Base-by-base conservation (phyloP, 2,113 vertebrate genomes). In the Prunella himalayana region DNA sequence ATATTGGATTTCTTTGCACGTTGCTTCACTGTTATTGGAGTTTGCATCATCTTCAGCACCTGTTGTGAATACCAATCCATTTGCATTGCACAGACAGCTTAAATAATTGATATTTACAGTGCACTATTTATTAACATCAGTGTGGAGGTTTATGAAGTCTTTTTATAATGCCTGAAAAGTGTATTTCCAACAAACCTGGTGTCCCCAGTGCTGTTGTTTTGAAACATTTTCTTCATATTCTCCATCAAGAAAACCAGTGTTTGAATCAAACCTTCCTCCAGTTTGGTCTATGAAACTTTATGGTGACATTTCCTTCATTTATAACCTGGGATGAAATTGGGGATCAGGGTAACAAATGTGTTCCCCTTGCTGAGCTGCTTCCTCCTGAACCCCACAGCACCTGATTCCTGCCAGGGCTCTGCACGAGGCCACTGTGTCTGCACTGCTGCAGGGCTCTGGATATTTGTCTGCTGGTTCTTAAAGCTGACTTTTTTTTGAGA, bases 371-470 rank as follows among this genome's bases (percentile, higher is more conserved):
- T 11, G 13, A 31, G 12, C 31, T 63, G 5, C 35, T 86, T 75
- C 35, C 21, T 89, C 56, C 77, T 33, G 72, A 47, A 28, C 17
- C 51, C 37, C 12, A 2, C 6, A 41, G 41, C 35, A 14, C 27
- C 69, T 7, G 12, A 24, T 37, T 94, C 27, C 27, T 51, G 61
- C 60, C 9, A 0, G 13, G 65, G 33, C 3, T 41, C 39, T 42
- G 22, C 41, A 14, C 0, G 0, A 25, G 72, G 15, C 70, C 44
- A 21, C 53, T 0, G 0, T 28, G 27, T 49, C 61, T 49, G 20
- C 64, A 8, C 21, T 33, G 24, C 71, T 84, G 31, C 37, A 12
- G 9, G 31, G 35, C 71, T 24, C 23, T 49, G 49, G 37, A 2
- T 37, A 7, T 79, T 51, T 60, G 15, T 19, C 54, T 42, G 50